phyloP scores from a whole-genome alignment of 2,797 vertebrate species.

The Girardinus metallicus region DNA sequence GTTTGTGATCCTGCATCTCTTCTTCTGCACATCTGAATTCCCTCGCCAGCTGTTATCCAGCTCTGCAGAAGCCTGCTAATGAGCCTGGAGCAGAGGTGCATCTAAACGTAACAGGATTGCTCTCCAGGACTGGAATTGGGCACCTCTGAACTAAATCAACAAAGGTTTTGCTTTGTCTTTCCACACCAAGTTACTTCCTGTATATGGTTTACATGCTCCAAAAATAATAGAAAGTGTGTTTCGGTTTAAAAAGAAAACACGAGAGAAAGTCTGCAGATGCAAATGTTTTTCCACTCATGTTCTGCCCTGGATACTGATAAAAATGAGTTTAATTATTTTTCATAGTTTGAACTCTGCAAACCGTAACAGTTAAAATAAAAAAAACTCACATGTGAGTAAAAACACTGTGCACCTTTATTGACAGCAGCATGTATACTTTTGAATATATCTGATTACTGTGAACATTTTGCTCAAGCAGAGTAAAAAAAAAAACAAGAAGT shows the following conservation, averaged over 20 bases:
- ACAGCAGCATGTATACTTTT: conserved; percentile 88
- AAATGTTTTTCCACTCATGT: neutral
- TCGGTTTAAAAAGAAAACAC: neutral
- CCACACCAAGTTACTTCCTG: neutral
- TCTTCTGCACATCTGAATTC: neutral
- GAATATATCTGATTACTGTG: conserved; percentile 84
- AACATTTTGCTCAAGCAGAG: conserved; percentile 85
- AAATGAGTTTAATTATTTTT: neutral
- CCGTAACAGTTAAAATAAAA: neutral
- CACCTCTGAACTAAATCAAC: neutral
- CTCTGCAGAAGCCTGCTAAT: neutral
- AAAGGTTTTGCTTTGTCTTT: neutral
- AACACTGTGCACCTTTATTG: conserved; percentile 94
- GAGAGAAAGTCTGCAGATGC: neutral
- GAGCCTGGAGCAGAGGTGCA: neutral
- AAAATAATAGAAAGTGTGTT: neutral
- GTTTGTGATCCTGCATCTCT: neutral
- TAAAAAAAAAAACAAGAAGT: conserved; percentile 48
- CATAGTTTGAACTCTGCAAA: neutral
- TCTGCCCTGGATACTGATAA: neutral
- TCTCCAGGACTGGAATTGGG: too few relatives aligned
- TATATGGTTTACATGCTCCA: neutral
- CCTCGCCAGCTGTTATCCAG: neutral
- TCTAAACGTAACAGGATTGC: neutral
- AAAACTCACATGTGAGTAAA: conserved; percentile 63